Base-by-base conservation (phyloP, 2,113 vertebrate genomes). In the Uropsilus gracilis region DNA sequence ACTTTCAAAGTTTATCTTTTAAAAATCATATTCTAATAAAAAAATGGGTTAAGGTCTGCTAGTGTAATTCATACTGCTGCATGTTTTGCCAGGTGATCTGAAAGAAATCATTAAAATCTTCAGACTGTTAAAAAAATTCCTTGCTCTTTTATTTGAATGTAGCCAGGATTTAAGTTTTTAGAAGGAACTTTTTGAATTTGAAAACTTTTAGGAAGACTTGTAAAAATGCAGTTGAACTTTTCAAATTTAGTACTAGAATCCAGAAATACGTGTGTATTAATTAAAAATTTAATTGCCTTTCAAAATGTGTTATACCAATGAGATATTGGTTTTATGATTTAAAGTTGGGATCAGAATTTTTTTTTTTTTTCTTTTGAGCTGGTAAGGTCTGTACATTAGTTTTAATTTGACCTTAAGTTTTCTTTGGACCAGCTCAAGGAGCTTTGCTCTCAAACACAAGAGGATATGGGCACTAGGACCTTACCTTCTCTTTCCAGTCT, bases 101-200 rank as follows among this genome's bases (percentile, higher is more conserved):
- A 72, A 94, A 83, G 75, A 77, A 84, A 68, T 78, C 61, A 42
- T 71, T 81, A 53, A 75, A 92, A 71, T 86, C 28, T 68, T 66
- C 26, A 7, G 32, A 16, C 66, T 82, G 8, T 92, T 85, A 37
- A 68, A 71, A 71, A 89, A 92, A 90, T 85, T 17, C 17, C 63
- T 91, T 89, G 32, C 6, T 81, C 30, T 20, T 91, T 7, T 94
- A 66, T 78, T 94, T 89, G 32, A 71, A 94, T 46, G 80, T 68
- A 57, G 48, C 5, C 12, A 72, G 42, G 42, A 91, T 37, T 81
- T 90, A 64, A 68, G 30, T 85, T 97, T 93, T 92, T 89, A 30
- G 71, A 72, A 82, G 85, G 12, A 84, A 93, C 48, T 69, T 96
- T 90, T 63, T 12, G 71, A 88, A 93, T 87, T 57, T 84, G 77